Conservation (phyloP, 2,113 vertebrate genomes). For the Phaethornis superciliosus region DNA sequence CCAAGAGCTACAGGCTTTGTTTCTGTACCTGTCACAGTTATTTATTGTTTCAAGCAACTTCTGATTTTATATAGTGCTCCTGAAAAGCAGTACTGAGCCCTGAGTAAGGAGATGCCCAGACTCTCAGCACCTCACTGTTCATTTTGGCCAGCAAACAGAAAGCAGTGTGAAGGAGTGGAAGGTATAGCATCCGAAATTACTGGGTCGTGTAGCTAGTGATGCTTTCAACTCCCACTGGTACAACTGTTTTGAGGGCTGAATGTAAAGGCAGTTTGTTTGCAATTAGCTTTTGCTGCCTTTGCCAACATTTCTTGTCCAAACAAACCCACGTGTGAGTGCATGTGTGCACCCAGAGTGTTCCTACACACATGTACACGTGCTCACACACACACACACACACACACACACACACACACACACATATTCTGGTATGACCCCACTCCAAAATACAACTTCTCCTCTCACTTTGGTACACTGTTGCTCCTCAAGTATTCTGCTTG, state of each 20-base stretch:
- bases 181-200: not conserved
- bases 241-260: not conserved
- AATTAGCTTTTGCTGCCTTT: not conserved
- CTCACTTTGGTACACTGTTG: not conserved
- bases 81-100: slow-evolving; percentile 22
- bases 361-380: not conserved
- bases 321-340: not conserved
- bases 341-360: not conserved
- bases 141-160: not conserved
- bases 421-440: fast-evolving
- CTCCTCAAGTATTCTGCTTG: not conserved
- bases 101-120: not conserved
- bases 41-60: slow-evolving; percentile 61
- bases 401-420: not conserved
- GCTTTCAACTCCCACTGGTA: slow-evolving; percentile 12
- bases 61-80: slow-evolving; percentile 54
- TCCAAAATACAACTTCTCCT: not conserved
- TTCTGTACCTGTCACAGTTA: slow-evolving; percentile 62
- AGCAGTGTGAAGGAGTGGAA: not conserved
- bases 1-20: slow-evolving; percentile 38
- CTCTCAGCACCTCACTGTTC: slow-evolving; percentile 18
- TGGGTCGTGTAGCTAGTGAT: not conserved
- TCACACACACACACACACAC: not conserved
- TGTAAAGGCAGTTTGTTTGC: not conserved
- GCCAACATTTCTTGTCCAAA: not conserved